Evolutionary conservation across 2,113 vertebrate species (phyloP).

Genomic region (Aldabrachelys gigantea): DNA sequence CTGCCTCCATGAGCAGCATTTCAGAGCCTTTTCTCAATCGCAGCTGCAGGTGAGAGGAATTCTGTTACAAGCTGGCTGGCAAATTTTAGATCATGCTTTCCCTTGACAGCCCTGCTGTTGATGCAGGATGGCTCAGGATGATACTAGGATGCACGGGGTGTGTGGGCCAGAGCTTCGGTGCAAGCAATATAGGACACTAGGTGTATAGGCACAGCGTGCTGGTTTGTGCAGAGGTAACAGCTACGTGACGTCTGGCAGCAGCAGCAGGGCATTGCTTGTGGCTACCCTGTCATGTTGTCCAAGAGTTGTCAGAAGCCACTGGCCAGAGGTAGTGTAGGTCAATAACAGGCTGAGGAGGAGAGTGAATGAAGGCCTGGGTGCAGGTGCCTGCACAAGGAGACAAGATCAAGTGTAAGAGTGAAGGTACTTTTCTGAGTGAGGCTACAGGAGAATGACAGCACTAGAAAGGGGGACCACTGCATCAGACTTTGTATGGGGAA

Average conservation of each 20-base stretch:
- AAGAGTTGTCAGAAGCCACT: background rate
- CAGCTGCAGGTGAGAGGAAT: background rate
- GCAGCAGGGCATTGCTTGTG: background rate
- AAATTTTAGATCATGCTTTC: background rate
- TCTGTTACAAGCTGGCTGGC: slow-evolving; percentile 13
- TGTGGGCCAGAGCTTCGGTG: background rate
- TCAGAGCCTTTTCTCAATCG: slow-evolving; percentile 44
- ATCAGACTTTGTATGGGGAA: background rate
- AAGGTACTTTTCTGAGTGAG: background rate
- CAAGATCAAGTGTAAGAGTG: background rate
- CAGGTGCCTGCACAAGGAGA: background rate
- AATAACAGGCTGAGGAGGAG: background rate
- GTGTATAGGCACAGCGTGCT: background rate
- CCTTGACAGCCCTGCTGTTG: background rate
- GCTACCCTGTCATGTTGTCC: background rate
- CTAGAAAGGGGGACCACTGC: background rate
- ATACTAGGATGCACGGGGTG: background rate
- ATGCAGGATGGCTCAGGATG: background rate
- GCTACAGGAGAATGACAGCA: background rate
- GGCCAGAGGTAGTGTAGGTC: background rate
- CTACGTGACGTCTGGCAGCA: background rate
- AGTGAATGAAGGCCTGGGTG: background rate
- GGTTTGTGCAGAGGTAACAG: background rate
- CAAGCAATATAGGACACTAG: background rate
- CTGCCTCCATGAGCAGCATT: background rate